These are phyloP conservation scores for Sapajus apella DNA, from an alignment of 2,113 vertebrate genomes.

Conservation along the genomic window DNA sequence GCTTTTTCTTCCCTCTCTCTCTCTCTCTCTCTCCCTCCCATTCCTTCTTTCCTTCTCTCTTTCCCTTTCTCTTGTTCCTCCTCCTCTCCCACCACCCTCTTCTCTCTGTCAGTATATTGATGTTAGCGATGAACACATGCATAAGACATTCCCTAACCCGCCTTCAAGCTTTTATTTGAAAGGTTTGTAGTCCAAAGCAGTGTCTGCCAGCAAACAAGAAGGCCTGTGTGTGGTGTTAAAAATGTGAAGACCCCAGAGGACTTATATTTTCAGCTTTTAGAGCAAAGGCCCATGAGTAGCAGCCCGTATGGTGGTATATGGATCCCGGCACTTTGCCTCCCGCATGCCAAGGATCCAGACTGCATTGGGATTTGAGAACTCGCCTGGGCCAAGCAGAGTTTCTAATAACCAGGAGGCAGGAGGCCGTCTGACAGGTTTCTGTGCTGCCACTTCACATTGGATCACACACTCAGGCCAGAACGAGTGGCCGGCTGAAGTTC, in stretches of 20 bases:
- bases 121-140: background rate
- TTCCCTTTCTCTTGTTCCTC: no score
- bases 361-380: background rate
- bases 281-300: background rate
- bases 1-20: no score
- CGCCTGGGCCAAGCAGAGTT: background rate
- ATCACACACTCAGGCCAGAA: background rate
- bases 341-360: background rate
- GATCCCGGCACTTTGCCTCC: rapidly evolving
- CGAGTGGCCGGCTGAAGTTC: background rate
- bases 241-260: background rate
- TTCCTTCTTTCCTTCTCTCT: no score
- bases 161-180: background rate
- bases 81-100: background rate
- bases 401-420: background rate
- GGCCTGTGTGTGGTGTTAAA: background rate
- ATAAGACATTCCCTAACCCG: background rate
- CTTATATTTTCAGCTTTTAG: background rate
- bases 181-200: background rate
- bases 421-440: background rate
- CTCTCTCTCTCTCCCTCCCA: no score
- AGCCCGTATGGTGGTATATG: rapidly evolving
- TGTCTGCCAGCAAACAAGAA: background rate
- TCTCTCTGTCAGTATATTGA: background rate
- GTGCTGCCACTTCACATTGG: background rate